Evolutionary conservation across 2,797 vertebrate species (phyloP).

Genomic region (Meriones psammophilus): DNA sequence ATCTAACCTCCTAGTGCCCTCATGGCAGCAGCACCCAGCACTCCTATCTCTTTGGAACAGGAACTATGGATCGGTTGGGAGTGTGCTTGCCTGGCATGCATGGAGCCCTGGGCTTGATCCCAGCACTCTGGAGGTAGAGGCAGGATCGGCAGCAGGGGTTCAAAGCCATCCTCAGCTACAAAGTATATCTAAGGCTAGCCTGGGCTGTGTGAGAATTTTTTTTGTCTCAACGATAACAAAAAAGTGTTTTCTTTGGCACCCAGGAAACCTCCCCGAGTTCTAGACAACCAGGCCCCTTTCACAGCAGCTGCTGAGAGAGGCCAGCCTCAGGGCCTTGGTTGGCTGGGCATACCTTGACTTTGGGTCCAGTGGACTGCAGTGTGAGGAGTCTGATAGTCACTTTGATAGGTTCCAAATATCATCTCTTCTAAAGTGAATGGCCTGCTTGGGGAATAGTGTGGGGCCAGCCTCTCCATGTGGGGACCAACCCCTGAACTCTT

Average conservation of each 20-base stretch:
- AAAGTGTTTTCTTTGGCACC: background rate
- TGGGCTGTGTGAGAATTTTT: background rate
- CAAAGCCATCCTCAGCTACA: background rate
- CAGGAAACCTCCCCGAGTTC: background rate
- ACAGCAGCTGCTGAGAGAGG: background rate
- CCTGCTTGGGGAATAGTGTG: background rate
- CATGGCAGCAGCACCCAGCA: background rate
- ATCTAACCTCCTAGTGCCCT: rapidly evolving
- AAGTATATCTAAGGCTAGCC: background rate
- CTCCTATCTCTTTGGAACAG: background rate
- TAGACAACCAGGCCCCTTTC: background rate
- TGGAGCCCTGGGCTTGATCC: background rate
- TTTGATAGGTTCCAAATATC: background rate
- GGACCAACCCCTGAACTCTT: background rate
- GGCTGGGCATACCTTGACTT: background rate
- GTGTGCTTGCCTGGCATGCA: background rate
- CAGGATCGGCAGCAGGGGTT: background rate
- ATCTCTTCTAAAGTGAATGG: background rate
- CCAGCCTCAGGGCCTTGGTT: background rate
- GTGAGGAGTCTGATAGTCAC: too few relatives aligned
- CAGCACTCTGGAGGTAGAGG: background rate
- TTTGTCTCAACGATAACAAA: background rate
- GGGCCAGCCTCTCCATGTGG: background rate
- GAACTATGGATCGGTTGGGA: background rate
- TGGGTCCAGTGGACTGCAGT: background rate